Conservation (phyloP, 2,113 vertebrate genomes). For the Scophthalmus maximus region DNA sequence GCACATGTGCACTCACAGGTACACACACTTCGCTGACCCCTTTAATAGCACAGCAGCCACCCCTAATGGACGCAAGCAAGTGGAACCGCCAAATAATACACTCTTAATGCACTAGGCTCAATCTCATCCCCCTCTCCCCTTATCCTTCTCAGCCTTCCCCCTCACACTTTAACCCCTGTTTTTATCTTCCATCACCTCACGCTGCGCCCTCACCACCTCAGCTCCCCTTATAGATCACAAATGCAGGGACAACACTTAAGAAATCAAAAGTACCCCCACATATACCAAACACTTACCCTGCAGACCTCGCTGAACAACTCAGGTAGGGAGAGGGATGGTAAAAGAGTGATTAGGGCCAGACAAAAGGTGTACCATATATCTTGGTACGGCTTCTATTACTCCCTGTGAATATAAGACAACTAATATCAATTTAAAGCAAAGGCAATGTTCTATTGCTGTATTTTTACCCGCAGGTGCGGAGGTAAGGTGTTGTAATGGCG, state of each 20-base stretch:
- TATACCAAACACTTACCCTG: conserved; percentile 60
- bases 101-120: conserved; percentile 81
- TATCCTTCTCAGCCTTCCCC: conserved; percentile 67
- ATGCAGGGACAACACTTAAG: conserved; percentile 70
- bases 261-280: conserved; percentile 66
- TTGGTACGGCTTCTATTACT: not conserved
- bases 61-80: conserved; percentile 80
- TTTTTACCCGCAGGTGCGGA: conserved; percentile 62
- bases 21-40: conserved; percentile 79
- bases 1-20: conserved; percentile 53
- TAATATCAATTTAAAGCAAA: conserved; percentile 44
- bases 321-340: conserved; percentile 1
- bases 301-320: conserved; percentile 21
- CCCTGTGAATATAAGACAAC: conserved; percentile 9
- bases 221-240: conserved; percentile 58
- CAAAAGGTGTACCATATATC: not conserved
- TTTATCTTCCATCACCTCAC: conserved; percentile 67
- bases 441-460: conserved; percentile 5
- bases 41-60: conserved; percentile 79
- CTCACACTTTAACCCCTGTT: conserved; percentile 73
- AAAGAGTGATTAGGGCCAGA: not conserved
- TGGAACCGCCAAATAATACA: conserved; percentile 83
- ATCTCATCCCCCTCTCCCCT: conserved; percentile 73
- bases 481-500: conserved; percentile 59
- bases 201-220: conserved; percentile 45